These are phyloP conservation scores for Allobates femoralis DNA, from an alignment of 2,797 vertebrate genomes.

Conservation along the genomic window DNA sequence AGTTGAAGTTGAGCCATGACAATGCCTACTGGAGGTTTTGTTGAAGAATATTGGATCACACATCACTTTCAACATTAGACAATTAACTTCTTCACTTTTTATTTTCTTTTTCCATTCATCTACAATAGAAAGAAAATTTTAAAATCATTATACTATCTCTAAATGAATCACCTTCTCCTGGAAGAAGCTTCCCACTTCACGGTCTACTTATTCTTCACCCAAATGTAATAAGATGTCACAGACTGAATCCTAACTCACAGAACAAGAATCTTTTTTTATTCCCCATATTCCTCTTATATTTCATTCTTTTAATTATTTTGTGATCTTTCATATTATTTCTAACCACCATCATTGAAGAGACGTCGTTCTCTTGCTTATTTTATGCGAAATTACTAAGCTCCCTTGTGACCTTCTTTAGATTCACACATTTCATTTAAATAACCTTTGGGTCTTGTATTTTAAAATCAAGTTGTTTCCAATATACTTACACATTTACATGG, in stretches of 20 bases:
- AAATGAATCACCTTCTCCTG: background rate
- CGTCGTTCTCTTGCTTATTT: background rate
- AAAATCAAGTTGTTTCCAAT: background rate
- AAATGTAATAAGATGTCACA: background rate
- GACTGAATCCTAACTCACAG: background rate
- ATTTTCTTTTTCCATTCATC: background rate
- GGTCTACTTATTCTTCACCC: background rate
- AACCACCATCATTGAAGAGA: background rate
- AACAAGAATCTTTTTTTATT: background rate
- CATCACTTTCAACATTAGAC: background rate
- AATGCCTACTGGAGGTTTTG: background rate
- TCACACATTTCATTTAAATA: background rate
- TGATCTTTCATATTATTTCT: background rate
- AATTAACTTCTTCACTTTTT: background rate
- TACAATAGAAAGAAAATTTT: background rate
- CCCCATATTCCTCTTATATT: slow-evolving; percentile 1
- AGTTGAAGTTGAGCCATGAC: too few species aligned
- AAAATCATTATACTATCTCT: background rate
- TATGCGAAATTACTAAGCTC: background rate
- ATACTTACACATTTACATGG: background rate
- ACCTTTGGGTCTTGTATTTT: background rate
- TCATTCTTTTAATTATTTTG: slow-evolving; percentile 2
- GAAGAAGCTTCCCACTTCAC: background rate
- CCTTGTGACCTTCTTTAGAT: background rate
- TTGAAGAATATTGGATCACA: background rate